Conservation (phyloP, 2,888 invertebrate species). For the Tromatobia lineatoria region DNA sequence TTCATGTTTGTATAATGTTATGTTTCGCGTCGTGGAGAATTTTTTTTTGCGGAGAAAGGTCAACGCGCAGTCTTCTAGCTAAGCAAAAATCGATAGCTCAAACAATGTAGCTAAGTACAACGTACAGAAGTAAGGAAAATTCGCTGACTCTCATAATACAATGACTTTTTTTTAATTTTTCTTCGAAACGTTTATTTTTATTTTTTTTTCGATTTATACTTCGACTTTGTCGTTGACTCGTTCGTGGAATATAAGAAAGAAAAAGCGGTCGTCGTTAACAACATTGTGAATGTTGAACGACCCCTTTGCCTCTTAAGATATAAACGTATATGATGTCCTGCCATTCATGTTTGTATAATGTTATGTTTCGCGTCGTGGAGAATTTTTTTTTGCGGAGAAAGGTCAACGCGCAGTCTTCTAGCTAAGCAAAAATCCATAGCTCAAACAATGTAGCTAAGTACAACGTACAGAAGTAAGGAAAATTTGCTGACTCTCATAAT, state of each 20-base stretch:
- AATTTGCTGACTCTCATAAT: conserved; percentile 36
- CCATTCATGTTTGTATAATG: conserved; percentile 37
- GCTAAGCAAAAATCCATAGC: conserved; percentile 45
- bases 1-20: conserved; percentile 33
- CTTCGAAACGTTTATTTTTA: no score
- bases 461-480: background rate
- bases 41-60: conserved; percentile 34
- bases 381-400: conserved; percentile 24
- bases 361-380: conserved; percentile 27
- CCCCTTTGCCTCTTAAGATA: conserved; percentile 21
- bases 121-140: background rate
- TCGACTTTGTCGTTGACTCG: conserved; percentile 63
- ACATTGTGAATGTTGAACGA: conserved; percentile 52
- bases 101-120: background rate
- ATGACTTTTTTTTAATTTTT: conserved; percentile 13
- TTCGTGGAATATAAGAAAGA: conserved; percentile 61
- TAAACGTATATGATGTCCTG: conserved; percentile 23
- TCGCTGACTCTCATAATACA: conserved; percentile 31
- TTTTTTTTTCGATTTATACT: conserved; percentile 38
- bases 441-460: background rate
- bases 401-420: conserved; percentile 48
- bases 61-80: conserved; percentile 39
- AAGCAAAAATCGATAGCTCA: conserved; percentile 45
- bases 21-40: conserved; percentile 28
- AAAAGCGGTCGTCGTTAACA: conserved; percentile 38